Evolutionary conservation across 1,140 invertebrate genomes (phyloP).

Genomic region (Maconellicoccus hirsutus): DNA sequence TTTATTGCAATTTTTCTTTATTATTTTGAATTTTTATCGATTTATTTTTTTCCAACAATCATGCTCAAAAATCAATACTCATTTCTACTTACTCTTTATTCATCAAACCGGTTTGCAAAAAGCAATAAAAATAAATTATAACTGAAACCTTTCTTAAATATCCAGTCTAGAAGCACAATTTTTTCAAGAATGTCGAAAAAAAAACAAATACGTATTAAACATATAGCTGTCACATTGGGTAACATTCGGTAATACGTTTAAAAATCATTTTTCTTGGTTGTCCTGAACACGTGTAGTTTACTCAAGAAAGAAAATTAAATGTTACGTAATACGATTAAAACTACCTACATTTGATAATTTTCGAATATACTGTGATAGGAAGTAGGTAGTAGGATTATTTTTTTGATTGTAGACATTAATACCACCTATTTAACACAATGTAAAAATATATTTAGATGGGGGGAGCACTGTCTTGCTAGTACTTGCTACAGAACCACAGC

Average conservation of each 20-base stretch:
- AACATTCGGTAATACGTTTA: neutral
- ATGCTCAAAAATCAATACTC: neutral
- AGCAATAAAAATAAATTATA: conserved; percentile 9
- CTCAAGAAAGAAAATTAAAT: neutral
- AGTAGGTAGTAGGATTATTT: too few relatives aligned
- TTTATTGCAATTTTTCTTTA: too few relatives aligned
- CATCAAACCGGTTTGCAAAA: neutral
- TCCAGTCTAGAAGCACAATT: neutral
- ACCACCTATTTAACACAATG: too few relatives aligned
- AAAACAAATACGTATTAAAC: neutral
- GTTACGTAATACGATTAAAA: neutral
- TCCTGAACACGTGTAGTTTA: neutral
- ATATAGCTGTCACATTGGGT: neutral
- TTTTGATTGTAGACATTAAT: too few relatives aligned
- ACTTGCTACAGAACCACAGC: too few relatives aligned
- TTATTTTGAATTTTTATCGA: too few relatives aligned
- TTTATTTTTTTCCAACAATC: neutral
- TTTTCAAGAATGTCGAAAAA: neutral
- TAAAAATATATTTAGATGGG: too few relatives aligned
- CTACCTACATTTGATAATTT: too few relatives aligned
- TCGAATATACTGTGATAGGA: too few relatives aligned
- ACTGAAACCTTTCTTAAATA: neutral
- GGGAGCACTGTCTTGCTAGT: too few relatives aligned
- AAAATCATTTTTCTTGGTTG: neutral
- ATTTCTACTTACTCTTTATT: neutral